Conservation (phyloP, 2,888 invertebrate species). For the Gastrophysa polygoni region DNA sequence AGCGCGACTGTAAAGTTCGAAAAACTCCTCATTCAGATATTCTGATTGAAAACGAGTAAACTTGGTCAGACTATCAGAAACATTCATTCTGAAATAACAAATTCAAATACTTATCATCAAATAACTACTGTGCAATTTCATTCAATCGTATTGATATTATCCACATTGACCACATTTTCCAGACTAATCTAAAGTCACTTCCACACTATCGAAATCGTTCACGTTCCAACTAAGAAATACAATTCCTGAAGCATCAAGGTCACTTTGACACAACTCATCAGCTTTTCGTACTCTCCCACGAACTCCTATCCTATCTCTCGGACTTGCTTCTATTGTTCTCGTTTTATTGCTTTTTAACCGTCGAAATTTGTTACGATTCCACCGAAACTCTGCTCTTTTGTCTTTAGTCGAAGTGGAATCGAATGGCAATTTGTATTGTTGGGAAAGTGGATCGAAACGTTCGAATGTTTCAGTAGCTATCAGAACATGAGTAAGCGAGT, state of each 20-base stretch:
- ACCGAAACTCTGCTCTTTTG: constrained; percentile 30
- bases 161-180: too few relatives aligned
- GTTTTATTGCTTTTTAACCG: constrained; percentile 36
- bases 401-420: constrained; percentile 16
- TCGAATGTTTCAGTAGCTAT: neutral
- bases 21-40: too few relatives aligned
- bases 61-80: too few relatives aligned
- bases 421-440: constrained; percentile 1
- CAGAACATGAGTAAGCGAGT: constrained; percentile 5
- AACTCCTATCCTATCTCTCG: constrained; percentile 28
- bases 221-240: constrained; percentile 46
- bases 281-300: constrained; percentile 20
- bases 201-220: constrained; percentile 45
- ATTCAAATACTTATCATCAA: too few relatives aligned
- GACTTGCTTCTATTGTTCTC: constrained; percentile 31
- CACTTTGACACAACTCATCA: constrained; percentile 43
- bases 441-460: neutral
- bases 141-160: too few relatives aligned
- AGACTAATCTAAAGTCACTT: too few relatives aligned
- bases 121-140: too few relatives aligned
- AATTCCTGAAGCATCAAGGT: constrained; percentile 48
- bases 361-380: constrained; percentile 37
- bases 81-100: too few relatives aligned
- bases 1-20: too few relatives aligned
- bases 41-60: too few relatives aligned